Percentiles rank a stretch among this genome's conserved stretches.
These are phyloP conservation scores for Drosophila sp. DNA, from an alignment of 1,140 invertebrate species.

Conservation along the genomic window DNA sequence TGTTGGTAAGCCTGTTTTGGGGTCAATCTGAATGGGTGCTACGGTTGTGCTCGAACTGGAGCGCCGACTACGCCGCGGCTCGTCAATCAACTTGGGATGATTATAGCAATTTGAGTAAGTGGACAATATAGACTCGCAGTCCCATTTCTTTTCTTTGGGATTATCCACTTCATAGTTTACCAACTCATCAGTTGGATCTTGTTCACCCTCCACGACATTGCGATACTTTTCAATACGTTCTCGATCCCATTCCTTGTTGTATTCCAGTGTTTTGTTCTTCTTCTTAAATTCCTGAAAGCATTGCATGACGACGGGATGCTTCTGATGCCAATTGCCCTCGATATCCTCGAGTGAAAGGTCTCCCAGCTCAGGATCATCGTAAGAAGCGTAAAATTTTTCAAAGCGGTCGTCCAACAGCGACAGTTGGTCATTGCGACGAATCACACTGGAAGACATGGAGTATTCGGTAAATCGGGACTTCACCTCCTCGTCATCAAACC, in stretches of 20 bases:
- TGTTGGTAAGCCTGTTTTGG: conserved; percentile 89
- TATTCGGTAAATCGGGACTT: conserved; percentile 96
- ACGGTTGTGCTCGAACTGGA: conserved; percentile 78
- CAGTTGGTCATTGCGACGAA: conserved; percentile 92
- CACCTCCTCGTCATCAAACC: conserved; percentile 89
- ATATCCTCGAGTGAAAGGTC: conserved; percentile 95
- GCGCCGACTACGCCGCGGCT: conserved; percentile 86
- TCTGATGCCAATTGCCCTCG: conserved; percentile 89
- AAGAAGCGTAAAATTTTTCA: conserved; percentile 94
- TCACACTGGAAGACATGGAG: conserved; percentile 96
- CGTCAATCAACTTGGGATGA: conserved; percentile 93
- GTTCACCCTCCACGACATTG: conserved; percentile 85
- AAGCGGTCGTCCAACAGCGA: conserved; percentile 94
- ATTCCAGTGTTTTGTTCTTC: conserved; percentile 85
- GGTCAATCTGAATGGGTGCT: conserved; percentile 88
- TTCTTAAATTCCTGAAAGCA: conserved; percentile 86
- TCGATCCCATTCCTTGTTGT: conserved; percentile 87
- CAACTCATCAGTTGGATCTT: conserved; percentile 85
- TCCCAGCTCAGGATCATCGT: conserved; percentile 95
- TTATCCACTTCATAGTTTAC: conserved; percentile 86
- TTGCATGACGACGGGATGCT: conserved; percentile 87
- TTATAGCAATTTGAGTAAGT: conserved; percentile 96
- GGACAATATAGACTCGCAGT: conserved; percentile 96
- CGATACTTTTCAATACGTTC: conserved; percentile 85
- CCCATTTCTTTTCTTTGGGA: conserved; percentile 89